Conservation (phyloP, 2,113 vertebrate species). For the Eptesicus fuscus region DNA sequence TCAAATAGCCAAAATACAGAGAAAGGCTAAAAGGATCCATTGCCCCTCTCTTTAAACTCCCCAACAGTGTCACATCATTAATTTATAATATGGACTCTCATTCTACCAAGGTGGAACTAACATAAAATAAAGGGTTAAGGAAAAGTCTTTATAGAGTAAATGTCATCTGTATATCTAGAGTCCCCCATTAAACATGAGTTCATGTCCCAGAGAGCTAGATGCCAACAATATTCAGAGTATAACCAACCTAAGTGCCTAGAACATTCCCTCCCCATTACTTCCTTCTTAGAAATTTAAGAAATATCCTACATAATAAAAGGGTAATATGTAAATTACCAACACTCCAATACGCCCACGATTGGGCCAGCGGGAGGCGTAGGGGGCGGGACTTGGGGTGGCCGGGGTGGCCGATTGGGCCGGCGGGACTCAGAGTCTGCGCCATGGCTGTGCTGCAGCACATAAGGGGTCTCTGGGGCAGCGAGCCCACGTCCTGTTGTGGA, state of each 20-base stretch:
- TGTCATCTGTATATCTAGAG: not conserved
- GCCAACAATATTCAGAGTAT: not conserved
- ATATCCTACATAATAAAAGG: no score
- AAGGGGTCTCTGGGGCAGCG: no score
- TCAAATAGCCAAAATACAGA: not conserved
- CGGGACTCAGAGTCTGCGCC: no score
- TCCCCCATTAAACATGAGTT: not conserved
- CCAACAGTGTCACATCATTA: not conserved
- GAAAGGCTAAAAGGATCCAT: not conserved
- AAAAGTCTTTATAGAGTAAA: not conserved
- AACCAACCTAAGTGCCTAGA: not conserved
- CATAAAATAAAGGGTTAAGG: constrained; percentile 5
- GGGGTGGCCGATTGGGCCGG: no score
- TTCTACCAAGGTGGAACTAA: not conserved
- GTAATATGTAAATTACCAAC: no score
- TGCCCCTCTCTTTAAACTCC: not conserved
- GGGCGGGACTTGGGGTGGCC: no score
- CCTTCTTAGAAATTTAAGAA: not conserved
- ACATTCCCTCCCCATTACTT: not conserved
- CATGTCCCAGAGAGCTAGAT: not conserved
- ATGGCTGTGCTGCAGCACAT: no score
- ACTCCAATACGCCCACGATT: no score
- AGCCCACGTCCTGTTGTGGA: no score
- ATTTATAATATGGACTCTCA: not conserved
- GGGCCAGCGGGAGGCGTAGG: no score